These are phyloP conservation scores for Tetramorium simillimum DNA, from an alignment of 1,140 invertebrate genomes.

Conservation along the genomic window DNA sequence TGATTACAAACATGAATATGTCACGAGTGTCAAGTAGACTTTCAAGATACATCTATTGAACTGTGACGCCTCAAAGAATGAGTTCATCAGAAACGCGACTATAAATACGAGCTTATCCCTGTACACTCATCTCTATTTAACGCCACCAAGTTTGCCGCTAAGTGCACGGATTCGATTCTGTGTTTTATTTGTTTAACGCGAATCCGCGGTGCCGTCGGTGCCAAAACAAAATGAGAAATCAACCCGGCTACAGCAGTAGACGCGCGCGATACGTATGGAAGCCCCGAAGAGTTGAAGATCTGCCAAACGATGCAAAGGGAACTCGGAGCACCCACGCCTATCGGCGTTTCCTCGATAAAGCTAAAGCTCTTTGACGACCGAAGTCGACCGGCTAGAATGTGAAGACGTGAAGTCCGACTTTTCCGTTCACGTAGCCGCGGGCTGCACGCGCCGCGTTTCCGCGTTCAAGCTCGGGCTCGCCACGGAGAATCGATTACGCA, in stretches of 20 bases:
- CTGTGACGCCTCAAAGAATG: neutral
- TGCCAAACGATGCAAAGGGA: neutral
- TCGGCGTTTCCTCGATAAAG: neutral
- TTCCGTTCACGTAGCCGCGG: neutral
- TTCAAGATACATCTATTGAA: neutral
- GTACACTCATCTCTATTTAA: constrained; percentile 35
- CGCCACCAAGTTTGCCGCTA: constrained; percentile 16
- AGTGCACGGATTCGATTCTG: constrained; percentile 9
- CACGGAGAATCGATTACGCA: constrained; percentile 12
- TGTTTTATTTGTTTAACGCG: constrained; percentile 1
- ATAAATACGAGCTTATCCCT: neutral
- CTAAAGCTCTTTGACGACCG: neutral
- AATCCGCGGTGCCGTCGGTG: neutral
- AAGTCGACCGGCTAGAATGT: neutral
- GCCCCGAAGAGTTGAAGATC: neutral
- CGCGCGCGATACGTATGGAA: neutral
- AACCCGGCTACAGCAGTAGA: neutral
- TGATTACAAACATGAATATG: neutral
- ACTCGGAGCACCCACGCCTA: neutral
- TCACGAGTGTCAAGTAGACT: neutral
- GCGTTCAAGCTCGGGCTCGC: neutral
- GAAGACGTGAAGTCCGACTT: neutral
- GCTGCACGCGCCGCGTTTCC: neutral
- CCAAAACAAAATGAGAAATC: constrained; percentile 32
- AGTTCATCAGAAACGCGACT: neutral